phyloP scores from a whole-genome alignment of 1,140 invertebrate species.

The Drosophila bocki region DNA sequence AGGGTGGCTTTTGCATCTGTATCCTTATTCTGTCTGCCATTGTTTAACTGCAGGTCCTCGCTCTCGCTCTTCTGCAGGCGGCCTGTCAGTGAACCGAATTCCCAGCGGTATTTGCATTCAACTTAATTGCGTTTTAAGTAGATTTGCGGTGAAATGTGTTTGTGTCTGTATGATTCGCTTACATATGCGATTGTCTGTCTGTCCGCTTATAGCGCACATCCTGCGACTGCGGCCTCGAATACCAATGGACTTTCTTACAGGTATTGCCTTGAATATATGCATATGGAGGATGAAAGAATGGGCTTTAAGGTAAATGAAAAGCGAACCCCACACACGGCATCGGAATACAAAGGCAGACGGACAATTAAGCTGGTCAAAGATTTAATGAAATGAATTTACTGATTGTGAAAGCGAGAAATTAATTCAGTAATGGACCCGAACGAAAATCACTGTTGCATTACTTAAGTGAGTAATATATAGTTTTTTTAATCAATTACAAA shows the following conservation, averaged over 20 bases:
- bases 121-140: conserved; percentile 83
- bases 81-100: conserved; percentile 32
- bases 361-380: conserved; percentile 26
- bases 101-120: conserved; percentile 74
- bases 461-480: background rate
- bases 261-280: conserved; percentile 15
- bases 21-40: conserved; percentile 43
- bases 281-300: background rate
- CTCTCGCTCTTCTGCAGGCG: conserved; percentile 26
- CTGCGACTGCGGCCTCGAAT: background rate
- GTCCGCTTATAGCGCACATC: conserved; percentile 5
- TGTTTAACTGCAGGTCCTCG: conserved; percentile 62
- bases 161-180: conserved; percentile 24
- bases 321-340: background rate
- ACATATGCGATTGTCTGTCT: conserved; percentile 30
- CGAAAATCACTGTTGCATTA: background rate
- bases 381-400: conserved; percentile 24
- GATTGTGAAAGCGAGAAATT: conserved; percentile 14
- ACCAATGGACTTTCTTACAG: conserved; percentile 20
- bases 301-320: conserved; percentile 5
- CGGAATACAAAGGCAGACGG: conserved; percentile 12
- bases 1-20: conserved; percentile 25
- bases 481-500: background rate
- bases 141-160: conserved; percentile 73
- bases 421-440: conserved; percentile 1